Evolutionary conservation across 2,797 vertebrate species (phyloP), one percentile per base, ranked within the genome.

Genomic region (Peromyscus melanophrys): DNA sequence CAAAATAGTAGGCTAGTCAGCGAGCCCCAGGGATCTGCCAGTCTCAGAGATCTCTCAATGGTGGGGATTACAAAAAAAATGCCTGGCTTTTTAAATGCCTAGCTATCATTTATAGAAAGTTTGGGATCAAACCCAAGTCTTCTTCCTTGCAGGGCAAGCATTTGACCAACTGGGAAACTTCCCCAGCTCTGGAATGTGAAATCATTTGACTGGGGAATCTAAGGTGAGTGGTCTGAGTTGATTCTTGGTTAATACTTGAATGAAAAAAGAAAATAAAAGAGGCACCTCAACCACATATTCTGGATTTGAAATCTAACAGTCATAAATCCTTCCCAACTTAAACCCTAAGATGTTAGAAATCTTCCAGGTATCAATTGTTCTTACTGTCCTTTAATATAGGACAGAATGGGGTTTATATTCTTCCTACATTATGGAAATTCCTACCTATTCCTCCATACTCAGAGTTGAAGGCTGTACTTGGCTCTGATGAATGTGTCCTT

Each of bases 281-380:
- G 71, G 71, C 23, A 75, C 21, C 23, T 75, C 37, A 75, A 10
- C 11, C 37, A 75, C 40, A 43, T 75, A 12, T 75, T 11, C 40
- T 43, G 21, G 71, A 4, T 25, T 75, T 75, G 71, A 40, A 75
- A 75, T 11, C 10, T 43, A 40, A 40, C 23, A 75, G 71, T 27
- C 71, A 75, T 25, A 4, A 31, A 21, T n/a, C 16, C 55, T 78
- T 65, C 46, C n/a, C 29, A 29, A 6, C 19, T 43, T 6, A 43
- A 59, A 1, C 59, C 67, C 49, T 2, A 43, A 61, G 4, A 2
- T 34, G 34, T 19, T 9, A 23, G 55, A 65, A 16, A n/a, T 13
- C 34, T 43, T 4, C 1, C 0, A 25, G 37, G 9, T 43, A 1
- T n/a, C 2, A 52, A 13, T 31, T n/a, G 1, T 52, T 52, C 31